Percentiles rank a stretch among this genome's conserved stretches.
phyloP scores from a whole-genome alignment of 2,888 invertebrate species.

The Gnatocerus cornutus region DNA sequence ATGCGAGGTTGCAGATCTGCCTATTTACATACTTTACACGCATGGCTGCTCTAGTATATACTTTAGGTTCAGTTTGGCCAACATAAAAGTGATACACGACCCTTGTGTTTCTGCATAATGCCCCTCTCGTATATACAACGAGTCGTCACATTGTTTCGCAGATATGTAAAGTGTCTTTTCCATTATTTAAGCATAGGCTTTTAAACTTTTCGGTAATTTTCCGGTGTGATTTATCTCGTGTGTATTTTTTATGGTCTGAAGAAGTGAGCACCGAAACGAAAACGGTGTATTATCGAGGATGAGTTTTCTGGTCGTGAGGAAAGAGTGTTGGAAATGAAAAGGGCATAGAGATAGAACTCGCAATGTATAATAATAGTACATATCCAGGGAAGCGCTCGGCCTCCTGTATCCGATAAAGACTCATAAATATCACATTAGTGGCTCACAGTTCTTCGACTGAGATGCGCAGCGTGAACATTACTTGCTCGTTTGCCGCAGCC shows the following conservation, averaged over 20 bases:
- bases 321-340: constrained; percentile 34
- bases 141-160: constrained; percentile 61
- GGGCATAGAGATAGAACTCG: constrained; percentile 52
- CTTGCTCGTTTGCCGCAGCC: constrained; percentile 69
- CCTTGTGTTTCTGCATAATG: constrained; percentile 64
- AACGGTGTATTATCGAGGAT: constrained; percentile 31
- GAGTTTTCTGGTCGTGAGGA: constrained; percentile 16
- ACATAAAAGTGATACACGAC: constrained; percentile 67
- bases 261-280: constrained; percentile 12
- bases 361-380: constrained; percentile 65
- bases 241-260: constrained; percentile 36
- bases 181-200: constrained; percentile 37
- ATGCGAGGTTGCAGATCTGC: constrained; percentile 62
- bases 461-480: constrained; percentile 68
- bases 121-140: constrained; percentile 59
- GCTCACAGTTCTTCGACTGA: constrained; percentile 64
- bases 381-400: constrained; percentile 58
- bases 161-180: constrained; percentile 59
- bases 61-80: constrained; percentile 64
- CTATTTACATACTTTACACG: constrained; percentile 68
- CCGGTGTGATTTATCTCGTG: constrained; percentile 39
- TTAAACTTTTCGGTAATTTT: constrained; percentile 49
- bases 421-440: constrained; percentile 70
- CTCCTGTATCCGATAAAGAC: constrained; percentile 67
- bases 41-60: constrained; percentile 64